phyloP scores from a whole-genome alignment of 2,113 vertebrate genomes.

The Cisticola juncidis region DNA sequence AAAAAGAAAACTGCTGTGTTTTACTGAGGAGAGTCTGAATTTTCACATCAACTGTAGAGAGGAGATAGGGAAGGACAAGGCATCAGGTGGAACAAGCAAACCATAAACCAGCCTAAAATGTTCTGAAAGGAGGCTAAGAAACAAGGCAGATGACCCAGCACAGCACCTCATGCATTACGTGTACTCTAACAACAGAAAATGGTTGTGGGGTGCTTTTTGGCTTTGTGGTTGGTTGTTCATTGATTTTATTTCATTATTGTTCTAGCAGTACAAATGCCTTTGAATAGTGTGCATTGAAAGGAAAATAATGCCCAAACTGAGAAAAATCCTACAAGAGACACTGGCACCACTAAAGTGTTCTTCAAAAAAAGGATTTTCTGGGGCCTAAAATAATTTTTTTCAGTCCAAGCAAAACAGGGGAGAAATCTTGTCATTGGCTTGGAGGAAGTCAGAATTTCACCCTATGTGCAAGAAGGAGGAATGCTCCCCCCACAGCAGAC shows the following conservation, averaged over 20 bases:
- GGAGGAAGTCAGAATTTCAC: neutral
- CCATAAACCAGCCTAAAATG: neutral
- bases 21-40: neutral
- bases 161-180: fast-evolving
- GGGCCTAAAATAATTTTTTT: neutral
- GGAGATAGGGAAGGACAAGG: neutral
- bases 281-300: neutral
- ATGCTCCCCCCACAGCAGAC: neutral
- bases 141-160: neutral
- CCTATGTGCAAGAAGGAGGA: neutral
- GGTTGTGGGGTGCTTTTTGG: neutral
- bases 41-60: neutral
- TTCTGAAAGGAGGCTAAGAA: neutral
- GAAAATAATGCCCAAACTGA: neutral
- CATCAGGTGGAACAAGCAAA: neutral
- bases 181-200: neutral
- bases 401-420: neutral
- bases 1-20: neutral
- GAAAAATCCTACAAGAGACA: neutral
- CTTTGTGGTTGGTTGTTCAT: neutral
- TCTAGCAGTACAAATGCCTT: neutral
- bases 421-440: neutral
- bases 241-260: neutral
- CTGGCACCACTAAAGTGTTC: neutral
- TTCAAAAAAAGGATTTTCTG: neutral